A percentile compares a stretch with the other conserved stretches of the same genome.
Conservation (phyloP, 2,113 vertebrate genomes). For the Vidua macroura region DNA sequence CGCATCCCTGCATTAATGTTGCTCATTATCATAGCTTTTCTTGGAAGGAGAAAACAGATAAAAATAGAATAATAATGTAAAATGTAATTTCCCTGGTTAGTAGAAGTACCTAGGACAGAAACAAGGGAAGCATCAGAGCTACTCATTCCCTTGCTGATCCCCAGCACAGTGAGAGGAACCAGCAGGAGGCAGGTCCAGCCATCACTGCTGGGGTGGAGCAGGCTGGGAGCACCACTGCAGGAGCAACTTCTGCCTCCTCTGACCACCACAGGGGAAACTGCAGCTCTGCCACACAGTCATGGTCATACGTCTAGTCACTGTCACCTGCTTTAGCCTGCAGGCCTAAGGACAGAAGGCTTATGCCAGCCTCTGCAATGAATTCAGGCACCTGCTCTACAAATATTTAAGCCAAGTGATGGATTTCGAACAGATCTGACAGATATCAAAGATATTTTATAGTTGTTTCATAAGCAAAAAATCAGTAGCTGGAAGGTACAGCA, state of each 20-base stretch:
- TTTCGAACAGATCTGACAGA: neutral
- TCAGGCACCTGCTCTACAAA: neutral
- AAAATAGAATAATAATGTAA: neutral
- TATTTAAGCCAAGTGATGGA: neutral
- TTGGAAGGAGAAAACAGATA: neutral
- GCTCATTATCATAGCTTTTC: neutral
- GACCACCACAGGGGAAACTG: neutral
- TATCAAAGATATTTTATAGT: neutral
- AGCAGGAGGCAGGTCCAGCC: neutral
- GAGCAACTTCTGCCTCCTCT: neutral
- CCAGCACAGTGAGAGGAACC: neutral
- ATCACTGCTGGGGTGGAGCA: accelerated
- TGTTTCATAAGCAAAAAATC: neutral
- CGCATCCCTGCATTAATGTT: accelerated
- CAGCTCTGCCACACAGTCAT: neutral
- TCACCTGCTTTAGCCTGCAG: neutral
- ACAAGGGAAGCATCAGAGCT: neutral
- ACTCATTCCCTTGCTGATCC: neutral
- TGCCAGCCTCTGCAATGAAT: neutral
- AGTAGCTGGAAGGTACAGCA: neutral
- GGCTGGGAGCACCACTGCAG: neutral
- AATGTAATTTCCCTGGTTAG: neutral
- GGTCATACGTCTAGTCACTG: neutral
- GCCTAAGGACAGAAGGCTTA: neutral
- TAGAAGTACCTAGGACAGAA: neutral